Conservation (phyloP, 2,113 vertebrate genomes). For the Mesocricetus auratus region DNA sequence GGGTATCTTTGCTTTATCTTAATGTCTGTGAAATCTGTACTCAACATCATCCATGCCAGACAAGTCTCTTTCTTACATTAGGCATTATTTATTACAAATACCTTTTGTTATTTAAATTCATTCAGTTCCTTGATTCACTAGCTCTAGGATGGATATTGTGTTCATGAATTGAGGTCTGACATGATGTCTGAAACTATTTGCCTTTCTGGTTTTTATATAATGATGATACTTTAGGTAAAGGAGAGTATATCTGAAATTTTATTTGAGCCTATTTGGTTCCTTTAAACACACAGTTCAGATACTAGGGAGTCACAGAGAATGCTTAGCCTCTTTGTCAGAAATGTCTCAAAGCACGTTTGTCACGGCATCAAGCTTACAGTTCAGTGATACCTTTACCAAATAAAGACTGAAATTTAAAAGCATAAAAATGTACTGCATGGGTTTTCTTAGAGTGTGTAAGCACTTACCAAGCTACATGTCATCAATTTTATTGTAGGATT, state of each 20-base stretch:
- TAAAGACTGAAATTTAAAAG: neutral
- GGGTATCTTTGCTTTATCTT: neutral
- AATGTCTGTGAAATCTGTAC: neutral
- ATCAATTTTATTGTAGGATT: neutral
- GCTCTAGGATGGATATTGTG: neutral
- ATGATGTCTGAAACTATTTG: neutral
- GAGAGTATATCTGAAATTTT: neutral
- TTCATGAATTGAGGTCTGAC: neutral
- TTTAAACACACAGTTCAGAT: neutral
- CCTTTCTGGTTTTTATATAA: neutral
- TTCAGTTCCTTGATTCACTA: neutral
- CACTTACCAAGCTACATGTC: neutral
- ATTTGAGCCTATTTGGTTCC: neutral
- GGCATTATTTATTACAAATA: neutral
- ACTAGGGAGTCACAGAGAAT: neutral
- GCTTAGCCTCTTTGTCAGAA: neutral
- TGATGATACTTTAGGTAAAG: neutral
- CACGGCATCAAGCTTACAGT: neutral
- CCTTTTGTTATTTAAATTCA: neutral
- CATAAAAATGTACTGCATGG: constrained; percentile 55
- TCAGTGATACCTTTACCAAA: neutral
- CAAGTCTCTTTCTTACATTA: neutral
- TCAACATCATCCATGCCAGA: neutral
- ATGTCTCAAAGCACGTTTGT: neutral
- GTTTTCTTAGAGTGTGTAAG: neutral